A percentile compares a stretch with the other conserved stretches of the same genome.
Evolutionary conservation across 2,113 vertebrate genomes (phyloP).

Genomic region (Todiramphus chloris): DNA sequence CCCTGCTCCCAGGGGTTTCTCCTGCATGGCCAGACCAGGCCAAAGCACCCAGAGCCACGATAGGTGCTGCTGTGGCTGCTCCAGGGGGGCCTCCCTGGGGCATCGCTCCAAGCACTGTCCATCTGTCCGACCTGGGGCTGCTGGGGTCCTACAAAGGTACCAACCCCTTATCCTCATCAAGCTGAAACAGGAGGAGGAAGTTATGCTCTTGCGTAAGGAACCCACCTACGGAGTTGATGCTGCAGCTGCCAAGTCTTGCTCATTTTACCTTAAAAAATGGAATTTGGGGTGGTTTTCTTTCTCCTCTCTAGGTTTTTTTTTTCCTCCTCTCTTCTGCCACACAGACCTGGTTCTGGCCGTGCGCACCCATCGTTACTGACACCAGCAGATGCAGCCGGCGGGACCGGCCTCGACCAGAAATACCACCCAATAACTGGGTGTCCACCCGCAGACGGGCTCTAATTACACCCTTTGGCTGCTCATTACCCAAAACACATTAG

Average conservation of each 20-base stretch:
- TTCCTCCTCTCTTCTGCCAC: not conserved
- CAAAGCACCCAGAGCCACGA: not conserved
- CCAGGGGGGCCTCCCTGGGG: not conserved
- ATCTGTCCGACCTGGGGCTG: not conserved
- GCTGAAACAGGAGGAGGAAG: not conserved
- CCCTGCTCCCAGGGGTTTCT: not conserved
- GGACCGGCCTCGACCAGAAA: not conserved
- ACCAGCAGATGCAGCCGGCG: not conserved
- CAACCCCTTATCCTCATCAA: not conserved
- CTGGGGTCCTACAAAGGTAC: not conserved
- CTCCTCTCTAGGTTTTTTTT: not conserved
- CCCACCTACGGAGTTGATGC: not conserved
- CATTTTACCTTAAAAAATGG: not conserved
- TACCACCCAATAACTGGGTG: not conserved
- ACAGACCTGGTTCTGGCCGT: not conserved
- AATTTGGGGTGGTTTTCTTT: not conserved
- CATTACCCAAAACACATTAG: not conserved
- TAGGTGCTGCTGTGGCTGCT: rapidly evolving
- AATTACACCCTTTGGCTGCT: not conserved
- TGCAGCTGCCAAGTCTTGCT: not conserved
- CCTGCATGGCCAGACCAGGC: rapidly evolving
- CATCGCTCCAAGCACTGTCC: not conserved
- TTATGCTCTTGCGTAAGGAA: not conserved
- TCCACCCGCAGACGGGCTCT: not conserved
- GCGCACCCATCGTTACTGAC: not conserved